Percentiles rank a stretch among this genome's conserved stretches.
Conservation (phyloP, 2,888 invertebrate species). For the Halictus ligatus region DNA sequence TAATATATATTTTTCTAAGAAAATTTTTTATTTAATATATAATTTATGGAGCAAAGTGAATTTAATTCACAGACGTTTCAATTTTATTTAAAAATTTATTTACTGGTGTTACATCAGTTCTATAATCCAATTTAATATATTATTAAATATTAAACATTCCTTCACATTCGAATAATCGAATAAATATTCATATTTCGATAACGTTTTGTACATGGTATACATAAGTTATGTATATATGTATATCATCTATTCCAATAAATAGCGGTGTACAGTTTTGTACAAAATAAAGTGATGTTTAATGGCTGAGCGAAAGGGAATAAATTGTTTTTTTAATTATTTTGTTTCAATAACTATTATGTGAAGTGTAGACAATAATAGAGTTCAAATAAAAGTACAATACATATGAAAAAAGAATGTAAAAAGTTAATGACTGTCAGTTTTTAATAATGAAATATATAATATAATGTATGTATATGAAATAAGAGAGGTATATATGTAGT, state of each 20-base stretch:
- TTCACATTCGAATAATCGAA: slow-evolving; percentile 39
- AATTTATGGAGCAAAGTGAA: slow-evolving; percentile 18
- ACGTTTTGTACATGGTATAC: slow-evolving; percentile 49
- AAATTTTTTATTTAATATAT: slow-evolving; percentile 39
- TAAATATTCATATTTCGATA: slow-evolving; percentile 45
- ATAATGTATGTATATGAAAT: neutral
- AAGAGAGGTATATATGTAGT: slow-evolving; percentile 15
- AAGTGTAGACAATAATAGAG: slow-evolving; percentile 5
- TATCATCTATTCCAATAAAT: slow-evolving; percentile 46
- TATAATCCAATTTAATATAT: slow-evolving; percentile 29
- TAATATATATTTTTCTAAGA: slow-evolving; percentile 42
- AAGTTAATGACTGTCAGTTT: neutral
- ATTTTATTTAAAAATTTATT: slow-evolving; percentile 30
- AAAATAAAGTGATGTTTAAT: slow-evolving; percentile 52
- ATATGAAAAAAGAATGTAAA: neutral
- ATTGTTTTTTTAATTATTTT: slow-evolving; percentile 35
- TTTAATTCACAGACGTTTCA: slow-evolving; percentile 36
- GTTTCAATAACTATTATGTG: slow-evolving; percentile 10
- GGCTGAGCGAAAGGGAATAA: slow-evolving; percentile 37
- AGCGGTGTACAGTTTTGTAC: slow-evolving; percentile 63
- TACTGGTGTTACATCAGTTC: slow-evolving; percentile 25
- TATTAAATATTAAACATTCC: slow-evolving; percentile 54
- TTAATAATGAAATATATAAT: neutral
- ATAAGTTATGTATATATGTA: slow-evolving; percentile 46
- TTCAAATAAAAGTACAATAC: slow-evolving; percentile 14